Evolutionary conservation across 2,113 vertebrate genomes (phyloP).

Genomic region (Loxodonta africana): DNA sequence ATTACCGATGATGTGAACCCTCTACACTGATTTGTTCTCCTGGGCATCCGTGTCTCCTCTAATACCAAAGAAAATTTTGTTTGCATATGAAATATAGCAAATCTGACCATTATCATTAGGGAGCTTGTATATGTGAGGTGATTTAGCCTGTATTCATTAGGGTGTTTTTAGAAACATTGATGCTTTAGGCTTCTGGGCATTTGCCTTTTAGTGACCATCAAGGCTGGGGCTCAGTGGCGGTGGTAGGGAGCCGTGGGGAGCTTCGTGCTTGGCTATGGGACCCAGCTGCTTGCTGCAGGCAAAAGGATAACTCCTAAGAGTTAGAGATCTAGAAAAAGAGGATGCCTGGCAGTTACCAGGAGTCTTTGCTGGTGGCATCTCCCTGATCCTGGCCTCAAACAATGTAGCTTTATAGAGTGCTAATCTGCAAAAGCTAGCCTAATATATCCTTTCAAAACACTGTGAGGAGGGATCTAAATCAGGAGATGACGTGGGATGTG

Average conservation of each 20-base stretch:
- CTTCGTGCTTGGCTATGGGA: background rate
- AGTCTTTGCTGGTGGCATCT: background rate
- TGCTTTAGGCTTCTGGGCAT: background rate
- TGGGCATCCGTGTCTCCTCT: background rate
- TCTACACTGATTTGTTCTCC: background rate
- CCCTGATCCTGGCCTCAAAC: background rate
- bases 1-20: background rate
- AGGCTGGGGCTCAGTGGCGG: background rate
- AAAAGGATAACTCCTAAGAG: background rate
- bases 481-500: background rate
- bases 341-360: background rate
- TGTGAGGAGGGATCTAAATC: background rate
- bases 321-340: background rate
- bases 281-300: background rate
- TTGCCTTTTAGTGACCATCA: background rate
- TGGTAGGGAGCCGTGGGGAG: background rate
- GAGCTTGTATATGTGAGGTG: background rate
- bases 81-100: background rate
- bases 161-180: background rate
- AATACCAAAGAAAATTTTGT: conserved; percentile 43
- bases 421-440: conserved; percentile 14
- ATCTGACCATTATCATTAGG: background rate
- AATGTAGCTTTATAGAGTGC: background rate
- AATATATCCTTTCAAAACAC: background rate
- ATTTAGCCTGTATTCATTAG: background rate